phyloP scores from a whole-genome alignment of 2,888 invertebrate genomes.

The Entomobrya proxima region DNA sequence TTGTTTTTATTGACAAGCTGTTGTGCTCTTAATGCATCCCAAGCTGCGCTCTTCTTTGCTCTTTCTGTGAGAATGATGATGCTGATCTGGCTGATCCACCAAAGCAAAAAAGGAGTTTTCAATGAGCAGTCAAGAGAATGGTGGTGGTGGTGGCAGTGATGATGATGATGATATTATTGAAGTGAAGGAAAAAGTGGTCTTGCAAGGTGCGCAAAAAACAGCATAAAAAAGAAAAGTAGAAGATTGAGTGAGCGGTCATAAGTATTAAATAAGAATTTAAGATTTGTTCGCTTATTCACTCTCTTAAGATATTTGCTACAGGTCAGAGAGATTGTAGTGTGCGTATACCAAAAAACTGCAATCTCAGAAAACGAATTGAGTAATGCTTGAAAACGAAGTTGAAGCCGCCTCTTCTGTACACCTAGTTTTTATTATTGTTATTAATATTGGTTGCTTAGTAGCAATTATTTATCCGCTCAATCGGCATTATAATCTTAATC shows the following conservation, averaged over 20 bases:
- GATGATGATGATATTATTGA: conserved; percentile 30
- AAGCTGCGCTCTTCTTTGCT: conserved; percentile 35
- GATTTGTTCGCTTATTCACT: background rate
- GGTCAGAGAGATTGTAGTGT: background rate
- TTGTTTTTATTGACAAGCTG: conserved; percentile 61
- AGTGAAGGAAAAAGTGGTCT: conserved; percentile 62
- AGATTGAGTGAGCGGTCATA: conserved; percentile 5
- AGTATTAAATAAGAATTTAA: background rate
- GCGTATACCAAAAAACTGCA: background rate
- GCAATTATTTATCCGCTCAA: conserved; percentile 46
- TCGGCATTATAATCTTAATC: conserved; percentile 21
- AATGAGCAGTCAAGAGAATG: conserved; percentile 8
- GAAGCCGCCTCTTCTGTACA: conserved; percentile 46
- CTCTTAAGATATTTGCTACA: background rate
- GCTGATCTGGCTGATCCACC: background rate
- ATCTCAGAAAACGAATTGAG: background rate
- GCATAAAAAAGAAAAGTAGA: background rate
- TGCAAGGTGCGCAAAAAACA: conserved; percentile 20
- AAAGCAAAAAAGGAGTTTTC: conserved; percentile 29
- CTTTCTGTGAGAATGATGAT: conserved; percentile 29
- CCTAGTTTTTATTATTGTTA: conserved; percentile 7
- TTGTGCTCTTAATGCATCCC: conserved; percentile 43
- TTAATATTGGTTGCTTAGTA: conserved; percentile 43
- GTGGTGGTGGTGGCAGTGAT: background rate
- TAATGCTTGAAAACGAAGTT: background rate